Percentiles rank a stretch among this genome's conserved stretches.
phyloP scores from a whole-genome alignment of 1,140 invertebrate genomes.

The Rhynchophorus ferrugineus region DNA sequence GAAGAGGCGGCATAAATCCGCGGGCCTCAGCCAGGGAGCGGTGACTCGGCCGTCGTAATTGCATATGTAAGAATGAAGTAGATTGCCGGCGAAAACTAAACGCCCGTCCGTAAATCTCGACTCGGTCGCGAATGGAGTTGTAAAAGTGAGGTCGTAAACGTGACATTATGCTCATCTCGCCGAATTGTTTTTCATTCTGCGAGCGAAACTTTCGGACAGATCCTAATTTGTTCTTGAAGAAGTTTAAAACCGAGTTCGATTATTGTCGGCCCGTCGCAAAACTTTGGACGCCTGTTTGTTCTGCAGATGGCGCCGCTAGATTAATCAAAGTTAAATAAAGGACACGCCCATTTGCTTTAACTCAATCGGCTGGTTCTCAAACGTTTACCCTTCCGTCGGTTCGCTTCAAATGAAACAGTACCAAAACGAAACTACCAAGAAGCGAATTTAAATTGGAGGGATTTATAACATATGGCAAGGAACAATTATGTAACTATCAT shows the following conservation, averaged over 20 bases:
- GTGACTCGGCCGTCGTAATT: too few relatives aligned
- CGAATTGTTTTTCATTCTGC: not conserved
- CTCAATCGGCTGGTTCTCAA: not conserved
- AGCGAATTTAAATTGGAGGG: too few relatives aligned
- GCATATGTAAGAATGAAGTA: too few relatives aligned
- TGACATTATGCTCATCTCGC: not conserved
- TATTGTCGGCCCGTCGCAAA: not conserved
- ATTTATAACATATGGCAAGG: too few relatives aligned
- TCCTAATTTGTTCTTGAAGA: not conserved
- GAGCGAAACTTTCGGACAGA: not conserved
- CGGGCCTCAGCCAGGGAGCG: too few relatives aligned
- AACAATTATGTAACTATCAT: too few relatives aligned
- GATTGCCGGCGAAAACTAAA: too few relatives aligned
- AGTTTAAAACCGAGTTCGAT: not conserved
- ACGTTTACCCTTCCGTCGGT: too few relatives aligned
- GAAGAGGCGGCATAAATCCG: too few relatives aligned
- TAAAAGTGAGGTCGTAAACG: not conserved
- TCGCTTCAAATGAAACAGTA: too few relatives aligned
- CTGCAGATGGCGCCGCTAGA: not conserved
- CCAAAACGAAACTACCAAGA: too few relatives aligned
- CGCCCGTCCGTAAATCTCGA: too few relatives aligned
- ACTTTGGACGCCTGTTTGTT: not conserved
- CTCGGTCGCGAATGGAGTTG: not conserved
- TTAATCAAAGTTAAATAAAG: not conserved
- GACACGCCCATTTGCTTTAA: not conserved